Percentiles rank a stretch among this genome's conserved stretches.
phyloP scores from a whole-genome alignment of 2,797 vertebrate genomes.

The Enteromius paludinosus region DNA sequence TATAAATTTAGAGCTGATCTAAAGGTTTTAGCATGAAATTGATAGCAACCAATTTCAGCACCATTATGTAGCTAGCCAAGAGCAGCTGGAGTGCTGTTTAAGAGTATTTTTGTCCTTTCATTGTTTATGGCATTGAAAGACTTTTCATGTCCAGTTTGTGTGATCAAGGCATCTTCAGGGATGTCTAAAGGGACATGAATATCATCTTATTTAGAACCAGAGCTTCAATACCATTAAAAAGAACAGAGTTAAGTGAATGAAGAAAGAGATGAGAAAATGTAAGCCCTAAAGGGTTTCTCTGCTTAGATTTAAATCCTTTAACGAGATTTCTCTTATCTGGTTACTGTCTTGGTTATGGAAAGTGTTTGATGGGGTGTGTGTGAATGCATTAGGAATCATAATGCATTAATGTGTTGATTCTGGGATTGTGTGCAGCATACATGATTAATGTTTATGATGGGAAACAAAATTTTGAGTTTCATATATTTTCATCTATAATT shows the following conservation, averaged over 20 bases:
- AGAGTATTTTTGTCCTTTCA: neutral
- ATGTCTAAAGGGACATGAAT: neutral
- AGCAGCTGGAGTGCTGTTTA: neutral
- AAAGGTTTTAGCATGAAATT: neutral
- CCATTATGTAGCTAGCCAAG: neutral
- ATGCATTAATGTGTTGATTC: constrained; percentile 54
- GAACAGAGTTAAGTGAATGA: constrained; percentile 51
- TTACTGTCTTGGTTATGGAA: constrained; percentile 75
- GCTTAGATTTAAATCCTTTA: constrained; percentile 79
- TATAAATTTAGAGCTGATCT: neutral
- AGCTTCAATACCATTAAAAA: constrained; percentile 5
- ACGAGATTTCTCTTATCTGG: constrained; percentile 80
- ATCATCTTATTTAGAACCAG: neutral
- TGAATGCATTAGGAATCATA: constrained; percentile 60
- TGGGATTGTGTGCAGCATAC: neutral
- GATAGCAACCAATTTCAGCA: neutral
- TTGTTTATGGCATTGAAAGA: neutral
- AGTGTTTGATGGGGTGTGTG: constrained; percentile 45
- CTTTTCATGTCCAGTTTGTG: neutral
- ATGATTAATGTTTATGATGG: neutral
- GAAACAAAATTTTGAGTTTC: neutral
- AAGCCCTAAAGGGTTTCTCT: constrained; percentile 70
- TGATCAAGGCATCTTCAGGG: neutral
- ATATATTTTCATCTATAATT: neutral
- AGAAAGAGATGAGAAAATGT: constrained; percentile 63